Conservation (phyloP, 2,113 vertebrate genomes). For the Corythornis cristatus region DNA sequence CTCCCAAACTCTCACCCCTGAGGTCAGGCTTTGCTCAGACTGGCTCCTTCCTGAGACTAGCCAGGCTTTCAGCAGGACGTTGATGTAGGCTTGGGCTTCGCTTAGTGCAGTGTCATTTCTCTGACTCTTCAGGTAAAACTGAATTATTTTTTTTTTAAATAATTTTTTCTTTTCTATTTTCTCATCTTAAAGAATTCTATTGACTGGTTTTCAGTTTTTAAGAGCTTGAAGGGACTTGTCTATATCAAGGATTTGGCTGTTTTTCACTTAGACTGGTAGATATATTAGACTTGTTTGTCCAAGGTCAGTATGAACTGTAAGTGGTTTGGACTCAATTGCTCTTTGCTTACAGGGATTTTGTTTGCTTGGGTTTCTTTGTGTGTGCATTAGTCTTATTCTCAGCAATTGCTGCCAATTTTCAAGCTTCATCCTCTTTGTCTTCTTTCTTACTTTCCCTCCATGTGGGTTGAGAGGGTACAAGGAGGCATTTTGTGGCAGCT, state of each 20-base stretch:
- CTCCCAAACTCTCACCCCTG: neutral
- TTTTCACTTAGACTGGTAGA: neutral
- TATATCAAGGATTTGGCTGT: neutral
- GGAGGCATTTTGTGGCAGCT: neutral
- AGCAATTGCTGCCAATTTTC: neutral
- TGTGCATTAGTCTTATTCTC: neutral
- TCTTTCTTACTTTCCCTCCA: neutral
- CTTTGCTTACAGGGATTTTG: neutral
- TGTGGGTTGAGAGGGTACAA: fast-evolving
- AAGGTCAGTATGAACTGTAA: neutral
- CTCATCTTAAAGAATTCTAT: neutral
- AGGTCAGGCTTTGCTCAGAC: neutral
- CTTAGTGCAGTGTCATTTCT: neutral
- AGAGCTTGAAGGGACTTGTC: neutral
- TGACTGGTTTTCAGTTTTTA: neutral
- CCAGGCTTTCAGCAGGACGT: neutral
- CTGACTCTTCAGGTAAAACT: neutral
- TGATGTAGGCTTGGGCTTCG: neutral
- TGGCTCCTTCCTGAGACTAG: neutral
- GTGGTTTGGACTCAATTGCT: neutral
- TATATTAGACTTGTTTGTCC: neutral
- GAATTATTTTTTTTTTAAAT: neutral
- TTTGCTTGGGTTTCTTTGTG: neutral
- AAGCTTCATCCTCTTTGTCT: neutral
- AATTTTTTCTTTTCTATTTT: neutral